These are phyloP conservation scores for Turdus rufiventris DNA, from an alignment of 2,113 vertebrate species.

Conservation along the genomic window DNA sequence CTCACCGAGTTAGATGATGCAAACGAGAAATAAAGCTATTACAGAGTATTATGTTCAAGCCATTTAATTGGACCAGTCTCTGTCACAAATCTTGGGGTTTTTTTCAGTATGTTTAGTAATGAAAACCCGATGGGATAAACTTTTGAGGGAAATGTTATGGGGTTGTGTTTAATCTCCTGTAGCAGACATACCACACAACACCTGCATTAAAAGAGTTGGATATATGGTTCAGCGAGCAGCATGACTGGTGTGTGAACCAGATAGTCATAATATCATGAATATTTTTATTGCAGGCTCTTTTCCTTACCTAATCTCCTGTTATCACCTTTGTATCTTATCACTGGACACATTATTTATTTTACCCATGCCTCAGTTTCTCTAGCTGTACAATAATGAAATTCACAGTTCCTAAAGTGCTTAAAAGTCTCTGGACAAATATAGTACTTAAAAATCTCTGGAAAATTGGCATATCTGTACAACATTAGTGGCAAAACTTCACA, in stretches of 20 bases:
- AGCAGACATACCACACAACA: not conserved
- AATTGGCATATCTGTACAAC: not conserved
- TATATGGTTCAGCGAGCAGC: not conserved
- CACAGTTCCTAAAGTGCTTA: not conserved
- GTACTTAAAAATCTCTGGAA: not conserved
- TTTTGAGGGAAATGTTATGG: not conserved
- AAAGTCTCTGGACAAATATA: not conserved
- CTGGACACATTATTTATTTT: not conserved
- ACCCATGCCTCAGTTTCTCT: not conserved
- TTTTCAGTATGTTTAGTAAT: not conserved
- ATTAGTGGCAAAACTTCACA: not conserved
- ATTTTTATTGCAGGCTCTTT: not conserved
- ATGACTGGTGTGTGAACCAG: not conserved
- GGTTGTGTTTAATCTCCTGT: not conserved
- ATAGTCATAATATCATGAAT: not conserved
- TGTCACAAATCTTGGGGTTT: not conserved
- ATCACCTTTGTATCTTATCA: not conserved
- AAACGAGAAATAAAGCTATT: not conserved
- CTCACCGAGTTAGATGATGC: fast-evolving
- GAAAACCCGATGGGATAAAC: not conserved
- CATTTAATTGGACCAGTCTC: not conserved
- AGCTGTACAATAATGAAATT: not conserved
- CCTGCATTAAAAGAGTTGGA: not conserved
- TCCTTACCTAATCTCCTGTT: not conserved
- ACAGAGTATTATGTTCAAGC: not conserved